A percentile compares a stretch with the other conserved stretches of the same genome.
Conservation (phyloP, 2,113 vertebrate genomes). For the Platysternon megacephalum region DNA sequence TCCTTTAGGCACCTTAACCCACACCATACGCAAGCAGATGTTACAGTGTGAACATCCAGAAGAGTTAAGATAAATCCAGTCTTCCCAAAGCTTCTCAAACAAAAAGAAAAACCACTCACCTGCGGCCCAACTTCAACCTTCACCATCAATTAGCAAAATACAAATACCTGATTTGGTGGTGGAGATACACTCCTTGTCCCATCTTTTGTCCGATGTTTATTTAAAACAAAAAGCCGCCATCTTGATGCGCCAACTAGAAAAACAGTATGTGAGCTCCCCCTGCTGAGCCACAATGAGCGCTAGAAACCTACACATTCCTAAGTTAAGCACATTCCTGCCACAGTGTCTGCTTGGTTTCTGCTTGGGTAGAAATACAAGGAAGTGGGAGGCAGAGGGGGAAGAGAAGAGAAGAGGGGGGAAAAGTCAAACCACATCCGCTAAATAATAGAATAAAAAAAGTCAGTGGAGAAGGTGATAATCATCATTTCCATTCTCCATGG, state of each 20-base stretch:
- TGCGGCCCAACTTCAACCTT: neutral
- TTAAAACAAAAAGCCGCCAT: neutral
- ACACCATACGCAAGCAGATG: neutral
- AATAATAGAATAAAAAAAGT: neutral
- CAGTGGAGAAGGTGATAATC: neutral
- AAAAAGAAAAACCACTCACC: neutral
- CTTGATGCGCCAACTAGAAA: neutral
- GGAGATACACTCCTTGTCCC: neutral
- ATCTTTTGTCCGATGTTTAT: neutral
- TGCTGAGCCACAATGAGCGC: rapidly evolving
- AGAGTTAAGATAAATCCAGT: neutral
- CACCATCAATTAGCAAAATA: neutral
- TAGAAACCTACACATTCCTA: neutral
- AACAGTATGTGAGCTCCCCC: neutral
- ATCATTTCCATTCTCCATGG: neutral
- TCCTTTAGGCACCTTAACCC: neutral
- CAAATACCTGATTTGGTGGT: neutral
- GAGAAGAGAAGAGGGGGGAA: neutral
- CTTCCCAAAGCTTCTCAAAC: neutral
- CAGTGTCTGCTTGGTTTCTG: rapidly evolving
- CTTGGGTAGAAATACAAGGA: neutral
- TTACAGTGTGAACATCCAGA: constrained; percentile 9
- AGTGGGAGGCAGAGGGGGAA: neutral
- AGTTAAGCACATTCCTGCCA: neutral
- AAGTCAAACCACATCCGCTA: neutral